Evolutionary conservation across 2,797 vertebrate genomes (phyloP), one percentile per base, ranked within the genome.

Genomic region (Chelon auratus): DNA sequence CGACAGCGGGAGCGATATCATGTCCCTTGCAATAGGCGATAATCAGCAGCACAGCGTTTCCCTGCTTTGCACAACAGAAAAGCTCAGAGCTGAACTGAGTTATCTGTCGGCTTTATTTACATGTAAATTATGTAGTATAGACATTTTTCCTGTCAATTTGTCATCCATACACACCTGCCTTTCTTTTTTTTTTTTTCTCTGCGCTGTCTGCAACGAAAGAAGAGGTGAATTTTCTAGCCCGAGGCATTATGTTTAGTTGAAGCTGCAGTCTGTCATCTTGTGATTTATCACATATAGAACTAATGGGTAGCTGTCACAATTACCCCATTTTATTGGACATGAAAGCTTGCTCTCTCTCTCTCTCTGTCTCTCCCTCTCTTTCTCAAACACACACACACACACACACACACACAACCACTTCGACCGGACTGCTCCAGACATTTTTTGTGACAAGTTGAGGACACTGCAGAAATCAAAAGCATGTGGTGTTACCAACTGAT

Each of bases 211-310:
- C 53, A 89, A 68, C 75, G 68, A 59, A 58, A 62, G 14, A 40
- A 63, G 75, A 71, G 57, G 56, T 72, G 55, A 15, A 56, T 83
- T 73, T 81, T 78, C 61, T 71, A 72, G 85, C 89, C 84, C 58
- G 55, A 60, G 89, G 92, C 81, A 78, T 89, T 92, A 81, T 90
- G 85, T 92, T 94, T 90, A 91, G 91, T 90, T 26, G 85, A 87
- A 93, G 83, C 89, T 90, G 90, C 89, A 87, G 90, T 86, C 88
- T 92, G 88, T 91, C 92, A 88, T 86, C 78, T 82, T 63, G 82
- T 91, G 92, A 94, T 95, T 94, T 92, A 93, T 94, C 86, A 81
- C 90, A 88, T 80, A 39, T 54, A 79, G 30, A 78, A 85, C 88
- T 93, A 93, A 92, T 91, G 79, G 84, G 70, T 81, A 77, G 78